Base-by-base conservation (phyloP, 2,888 invertebrate species). In the Gymnocheta viridis region DNA sequence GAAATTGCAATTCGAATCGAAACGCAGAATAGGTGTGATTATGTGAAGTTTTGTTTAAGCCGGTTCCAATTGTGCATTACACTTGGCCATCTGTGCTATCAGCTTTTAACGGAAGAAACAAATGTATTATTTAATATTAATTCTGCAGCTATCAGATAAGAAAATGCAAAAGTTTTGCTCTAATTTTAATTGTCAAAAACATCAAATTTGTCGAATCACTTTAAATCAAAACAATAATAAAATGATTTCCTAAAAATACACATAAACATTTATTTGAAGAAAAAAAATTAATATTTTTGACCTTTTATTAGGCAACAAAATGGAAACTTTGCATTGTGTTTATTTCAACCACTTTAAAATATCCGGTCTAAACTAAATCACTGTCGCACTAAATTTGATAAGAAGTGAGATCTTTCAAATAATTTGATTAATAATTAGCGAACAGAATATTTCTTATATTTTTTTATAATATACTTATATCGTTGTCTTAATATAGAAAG, bases 381-480 rank as follows among this genome's bases (percentile, higher is more conserved):
- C 3, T 44, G 70, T 62, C 76, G 83, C 77, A 82, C 85, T 70
- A 84, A 54, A 78, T 84, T 84, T 81, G 86, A 87, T 87, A 82
- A 86, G 78, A 85, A 82, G 74, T 70, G 27, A 35, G 85, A 80
- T 83, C 85, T 56, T 44, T 41, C 70, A 70, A 67, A 82, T 69
- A 62, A 82, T 82, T 85, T 70, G 82, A 82, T 73, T 67, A 69
- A 76, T 35, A 49, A 82, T 77, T 73, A 51, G 66, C 29, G 22
- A 58, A 66, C 51, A 72, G 14, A 38, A 69, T 66, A 0, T 62
- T 41, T 27, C 41, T 49, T 60, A 74, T n/a, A n/a, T n/a, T n/a
- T n/a, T 51, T 69, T 35, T 38, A 38, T 19, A 67, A 41, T 24
- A 51, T 4, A 47, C 2, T 5, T 9, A 17, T 47, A n/a, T n/a